phyloP scores from a whole-genome alignment of 1,140 invertebrate species.

The Drosophila sp. region DNA sequence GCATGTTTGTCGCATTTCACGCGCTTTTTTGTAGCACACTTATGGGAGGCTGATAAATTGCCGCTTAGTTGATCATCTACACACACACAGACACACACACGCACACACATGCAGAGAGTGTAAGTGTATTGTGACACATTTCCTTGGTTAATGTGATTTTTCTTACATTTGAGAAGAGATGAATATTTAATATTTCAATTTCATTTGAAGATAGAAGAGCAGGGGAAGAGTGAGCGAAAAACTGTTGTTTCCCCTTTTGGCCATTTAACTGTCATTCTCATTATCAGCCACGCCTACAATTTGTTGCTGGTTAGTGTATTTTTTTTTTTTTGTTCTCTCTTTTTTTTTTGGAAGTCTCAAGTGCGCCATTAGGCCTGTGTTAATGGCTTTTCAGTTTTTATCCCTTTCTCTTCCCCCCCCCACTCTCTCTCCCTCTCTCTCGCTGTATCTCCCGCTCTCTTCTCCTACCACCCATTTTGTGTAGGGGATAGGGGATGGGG shows the following conservation, averaged over 20 bases:
- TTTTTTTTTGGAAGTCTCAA: slow-evolving; percentile 56
- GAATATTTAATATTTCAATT: slow-evolving; percentile 79
- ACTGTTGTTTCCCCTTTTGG: slow-evolving; percentile 39
- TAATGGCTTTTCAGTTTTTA: slow-evolving; percentile 68
- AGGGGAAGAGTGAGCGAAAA: not conserved
- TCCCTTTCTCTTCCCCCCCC: not conserved
- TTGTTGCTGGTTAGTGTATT: slow-evolving; percentile 16
- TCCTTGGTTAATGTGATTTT: slow-evolving; percentile 67
- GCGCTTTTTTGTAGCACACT: slow-evolving; percentile 60
- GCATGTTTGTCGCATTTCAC: no score
- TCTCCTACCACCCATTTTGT: not conserved
- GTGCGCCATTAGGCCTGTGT: slow-evolving; percentile 76
- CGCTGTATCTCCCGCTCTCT: not conserved
- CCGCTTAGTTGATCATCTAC: slow-evolving; percentile 69
- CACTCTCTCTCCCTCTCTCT: not conserved
- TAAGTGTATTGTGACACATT: slow-evolving; percentile 39
- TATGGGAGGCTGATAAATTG: slow-evolving; percentile 79
- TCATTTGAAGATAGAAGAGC: slow-evolving; percentile 37
- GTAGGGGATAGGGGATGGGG: slow-evolving; percentile 32
- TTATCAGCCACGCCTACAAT: slow-evolving; percentile 53
- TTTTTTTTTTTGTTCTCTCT: not conserved
- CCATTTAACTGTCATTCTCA: slow-evolving; percentile 60
- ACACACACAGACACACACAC: slow-evolving; percentile 20
- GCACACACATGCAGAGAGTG: slow-evolving; percentile 8
- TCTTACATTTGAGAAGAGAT: slow-evolving; percentile 55